Base-by-base conservation (phyloP, 64 coral and sea anemone genomes). In the Porites lutea region DNA sequence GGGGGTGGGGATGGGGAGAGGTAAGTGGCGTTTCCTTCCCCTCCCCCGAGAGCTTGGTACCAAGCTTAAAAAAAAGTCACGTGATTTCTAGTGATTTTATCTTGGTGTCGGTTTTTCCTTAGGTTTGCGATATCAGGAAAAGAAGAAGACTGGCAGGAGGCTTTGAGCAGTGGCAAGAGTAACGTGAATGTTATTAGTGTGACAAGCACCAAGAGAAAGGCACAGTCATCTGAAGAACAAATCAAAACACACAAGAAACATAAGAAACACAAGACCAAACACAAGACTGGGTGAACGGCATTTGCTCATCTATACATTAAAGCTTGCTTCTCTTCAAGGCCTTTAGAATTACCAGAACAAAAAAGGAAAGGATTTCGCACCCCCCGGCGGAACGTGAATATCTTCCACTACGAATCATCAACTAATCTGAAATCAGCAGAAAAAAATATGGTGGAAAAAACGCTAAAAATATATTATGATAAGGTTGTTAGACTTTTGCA, bases 61-160 rank as follows among this genome's bases (percentile, higher is more conserved):
- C 27, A 37, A 37, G 27, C 27, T 37, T n/a, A n/a, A 37, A 37
- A 37, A 0, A 37, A 37, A 37, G 27, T 37, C 27, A 37, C 27
- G 27, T 37, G 27, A 37, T 37, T 37, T 37, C 27, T n/a, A 2
- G 58, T 54, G 1, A 8, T n/a, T n/a, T n/a, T n/a, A n/a, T n/a
- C n/a, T n/a, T n/a, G 13, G 21, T 51, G 57, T 63, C 88, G 55
- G 12, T 67, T 86, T 13, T 4, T 81, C n/a, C 18, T 21, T 63
- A 98, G 96, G 66, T 98, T 86, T 80, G 96, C 96, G 6, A 95
- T 98, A 74, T 92, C 93, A 57, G 96, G 93, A 43, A 98, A 98
- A 75, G 96, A 98, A 2, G 93, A 98, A 15, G 96, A 98, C 48
- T 98, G 96, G 96, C 71, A 75, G 23, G 81, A 88, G 62, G 96